Percentiles rank a stretch among this genome's conserved stretches.
Evolutionary conservation across 37 sponge, comb jelly and placozoan genomes (phyloP).

Genomic region (Halichondria panicea): DNA sequence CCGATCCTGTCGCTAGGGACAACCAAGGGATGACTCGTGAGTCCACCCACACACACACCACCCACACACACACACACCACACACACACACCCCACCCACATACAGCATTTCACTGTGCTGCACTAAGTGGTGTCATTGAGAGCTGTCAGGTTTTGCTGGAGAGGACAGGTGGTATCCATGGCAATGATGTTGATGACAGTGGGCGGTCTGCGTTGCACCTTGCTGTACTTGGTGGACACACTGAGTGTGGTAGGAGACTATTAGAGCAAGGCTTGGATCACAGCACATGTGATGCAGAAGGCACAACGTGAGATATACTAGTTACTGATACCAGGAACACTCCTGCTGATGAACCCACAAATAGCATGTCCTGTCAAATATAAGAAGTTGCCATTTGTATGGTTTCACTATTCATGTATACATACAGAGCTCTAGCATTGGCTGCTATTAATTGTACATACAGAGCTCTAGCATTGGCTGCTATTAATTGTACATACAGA

Average conservation of each 20-base stretch:
- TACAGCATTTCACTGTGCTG: slow-evolving; percentile 74
- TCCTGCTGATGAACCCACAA: no score
- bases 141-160: slow-evolving; percentile 77
- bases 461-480: no score
- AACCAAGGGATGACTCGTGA: slow-evolving; percentile 48
- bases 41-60: not conserved
- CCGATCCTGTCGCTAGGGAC: slow-evolving; percentile 63
- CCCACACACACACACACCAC: slow-evolving; percentile 2
- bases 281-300: no score
- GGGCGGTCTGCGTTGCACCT: slow-evolving; percentile 82
- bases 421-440: no score
- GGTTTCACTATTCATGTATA: no score
- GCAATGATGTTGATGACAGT: slow-evolving; percentile 39
- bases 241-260: no score
- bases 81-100: not conserved
- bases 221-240: slow-evolving; percentile 51
- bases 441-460: no score
- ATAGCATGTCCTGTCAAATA: no score
- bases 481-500: not conserved
- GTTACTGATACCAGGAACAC: not conserved
- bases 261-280: no score
- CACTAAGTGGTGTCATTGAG: slow-evolving; percentile 42
- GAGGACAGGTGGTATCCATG: slow-evolving; percentile 35
- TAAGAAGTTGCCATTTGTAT: no score
- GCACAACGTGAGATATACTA: slow-evolving; percentile 47